Evolutionary conservation across 2,797 vertebrate species (phyloP).

Genomic region (Anisognathus igniventris): DNA sequence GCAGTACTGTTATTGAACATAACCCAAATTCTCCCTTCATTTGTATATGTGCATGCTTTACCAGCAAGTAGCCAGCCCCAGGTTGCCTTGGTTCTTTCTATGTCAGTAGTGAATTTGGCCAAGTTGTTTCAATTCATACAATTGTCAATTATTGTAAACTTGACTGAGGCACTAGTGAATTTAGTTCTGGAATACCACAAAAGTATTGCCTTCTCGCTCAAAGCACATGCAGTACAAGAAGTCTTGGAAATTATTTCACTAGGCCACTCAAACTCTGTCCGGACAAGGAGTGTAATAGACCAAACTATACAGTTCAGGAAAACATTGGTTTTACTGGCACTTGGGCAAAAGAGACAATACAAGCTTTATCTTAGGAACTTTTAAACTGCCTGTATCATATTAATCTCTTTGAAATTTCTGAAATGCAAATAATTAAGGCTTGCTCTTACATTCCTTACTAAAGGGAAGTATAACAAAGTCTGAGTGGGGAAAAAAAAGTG

Average conservation of each 20-base stretch:
- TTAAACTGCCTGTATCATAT: not conserved
- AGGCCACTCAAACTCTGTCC: not conserved
- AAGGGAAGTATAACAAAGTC: not conserved
- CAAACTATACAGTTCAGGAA: not conserved
- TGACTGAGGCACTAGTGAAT: not conserved
- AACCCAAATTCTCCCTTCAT: not conserved
- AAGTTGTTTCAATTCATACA: not conserved
- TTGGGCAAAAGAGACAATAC: not conserved
- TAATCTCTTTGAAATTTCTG: not conserved
- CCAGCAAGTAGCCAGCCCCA: not conserved
- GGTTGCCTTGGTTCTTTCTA: not conserved
- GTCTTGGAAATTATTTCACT: not conserved
- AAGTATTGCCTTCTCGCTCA: not conserved
- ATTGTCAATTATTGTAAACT: not conserved
- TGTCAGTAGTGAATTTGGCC: not conserved
- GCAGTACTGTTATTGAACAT: not conserved
- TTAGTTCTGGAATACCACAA: not conserved
- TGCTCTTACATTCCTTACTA: not conserved
- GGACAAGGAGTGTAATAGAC: not conserved
- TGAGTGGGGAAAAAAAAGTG: not conserved
- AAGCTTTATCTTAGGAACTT: not conserved
- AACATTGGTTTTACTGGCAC: not conserved
- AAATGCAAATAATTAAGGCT: not conserved
- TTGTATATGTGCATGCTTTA: not conserved
- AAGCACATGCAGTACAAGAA: not conserved